Conservation (phyloP, 2,113 vertebrate species). For the Coregonus clupeaformis region DNA sequence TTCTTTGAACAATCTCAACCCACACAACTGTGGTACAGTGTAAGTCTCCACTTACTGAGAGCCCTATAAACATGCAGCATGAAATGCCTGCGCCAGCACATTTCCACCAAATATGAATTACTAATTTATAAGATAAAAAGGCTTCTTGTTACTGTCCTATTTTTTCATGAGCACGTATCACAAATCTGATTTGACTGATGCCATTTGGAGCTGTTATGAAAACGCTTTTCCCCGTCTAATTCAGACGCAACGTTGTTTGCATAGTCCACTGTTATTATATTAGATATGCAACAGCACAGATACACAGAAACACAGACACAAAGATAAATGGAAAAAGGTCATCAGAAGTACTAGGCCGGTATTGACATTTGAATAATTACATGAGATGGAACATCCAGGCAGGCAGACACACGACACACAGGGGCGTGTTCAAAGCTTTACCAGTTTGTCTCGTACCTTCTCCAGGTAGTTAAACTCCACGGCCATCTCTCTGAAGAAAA, state of each 20-base stretch:
- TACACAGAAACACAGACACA: constrained; percentile 20
- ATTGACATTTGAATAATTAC: constrained; percentile 51
- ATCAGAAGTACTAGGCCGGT: constrained; percentile 21
- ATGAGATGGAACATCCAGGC: constrained; percentile 14
- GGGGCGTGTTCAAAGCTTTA: not conserved
- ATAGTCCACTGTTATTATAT: constrained; percentile 12
- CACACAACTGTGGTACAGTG: constrained; percentile 34
- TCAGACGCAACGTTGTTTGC: constrained; percentile 30
- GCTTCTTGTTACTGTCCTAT: constrained; percentile 14
- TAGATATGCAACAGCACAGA: constrained; percentile 24
- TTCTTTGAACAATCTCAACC: constrained; percentile 46
- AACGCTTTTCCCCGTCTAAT: constrained; percentile 20
- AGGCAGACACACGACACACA: not conserved
- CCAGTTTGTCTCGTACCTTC: constrained; percentile 76
- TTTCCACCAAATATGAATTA: constrained; percentile 35
- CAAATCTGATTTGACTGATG: constrained; percentile 7
- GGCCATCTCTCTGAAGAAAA: constrained; percentile 97
- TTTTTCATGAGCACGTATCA: constrained; percentile 29
- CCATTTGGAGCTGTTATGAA: not conserved
- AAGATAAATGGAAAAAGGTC: constrained; percentile 36
- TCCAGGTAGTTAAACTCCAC: constrained; percentile 98
- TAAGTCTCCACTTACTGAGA: constrained; percentile 48
- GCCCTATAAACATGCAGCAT: constrained; percentile 51
- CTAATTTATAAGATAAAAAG: constrained; percentile 43
- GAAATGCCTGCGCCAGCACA: constrained; percentile 37